These are phyloP conservation scores for Euura saliciscinereae DNA, from an alignment of 1,140 invertebrate species.

Conservation along the genomic window DNA sequence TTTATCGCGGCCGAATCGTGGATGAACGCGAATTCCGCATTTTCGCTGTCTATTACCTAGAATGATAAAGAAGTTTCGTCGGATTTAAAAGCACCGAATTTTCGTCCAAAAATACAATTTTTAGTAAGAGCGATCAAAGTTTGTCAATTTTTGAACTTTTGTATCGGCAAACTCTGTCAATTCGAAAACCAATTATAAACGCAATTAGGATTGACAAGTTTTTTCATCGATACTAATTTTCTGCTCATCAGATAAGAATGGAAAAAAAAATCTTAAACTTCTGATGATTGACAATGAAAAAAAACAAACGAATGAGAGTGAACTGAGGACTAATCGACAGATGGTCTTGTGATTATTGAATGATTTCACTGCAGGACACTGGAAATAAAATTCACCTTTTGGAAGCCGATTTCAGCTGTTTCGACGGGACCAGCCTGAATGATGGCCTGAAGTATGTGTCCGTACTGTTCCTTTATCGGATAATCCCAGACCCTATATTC, in stretches of 20 bases:
- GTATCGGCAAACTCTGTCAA: no score
- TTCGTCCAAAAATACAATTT: no score
- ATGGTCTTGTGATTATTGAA: no score
- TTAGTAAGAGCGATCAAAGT: no score
- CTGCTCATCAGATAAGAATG: no score
- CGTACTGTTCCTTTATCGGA: constrained; percentile 89
- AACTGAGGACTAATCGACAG: no score
- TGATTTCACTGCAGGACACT: no score
- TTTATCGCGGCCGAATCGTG: constrained; percentile 86
- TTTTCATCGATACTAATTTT: no score
- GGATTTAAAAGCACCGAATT: neutral
- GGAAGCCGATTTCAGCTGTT: constrained; percentile 74
- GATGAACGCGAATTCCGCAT: constrained; percentile 88
- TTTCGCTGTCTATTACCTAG: constrained; percentile 74
- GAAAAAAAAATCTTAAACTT: neutral
- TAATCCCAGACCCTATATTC: constrained; percentile 92
- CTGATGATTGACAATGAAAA: neutral
- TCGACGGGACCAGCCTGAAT: constrained; percentile 75
- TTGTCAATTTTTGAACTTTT: no score
- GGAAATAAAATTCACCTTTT: constrained; percentile 58
- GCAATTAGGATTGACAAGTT: no score
- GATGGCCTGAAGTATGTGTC: constrained; percentile 84
- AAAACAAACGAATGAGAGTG: no score
- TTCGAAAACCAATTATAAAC: no score
- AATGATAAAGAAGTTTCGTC: constrained; percentile 16